phyloP scores from a whole-genome alignment of 1,140 invertebrate genomes.

The Eupeodes corollae region DNA sequence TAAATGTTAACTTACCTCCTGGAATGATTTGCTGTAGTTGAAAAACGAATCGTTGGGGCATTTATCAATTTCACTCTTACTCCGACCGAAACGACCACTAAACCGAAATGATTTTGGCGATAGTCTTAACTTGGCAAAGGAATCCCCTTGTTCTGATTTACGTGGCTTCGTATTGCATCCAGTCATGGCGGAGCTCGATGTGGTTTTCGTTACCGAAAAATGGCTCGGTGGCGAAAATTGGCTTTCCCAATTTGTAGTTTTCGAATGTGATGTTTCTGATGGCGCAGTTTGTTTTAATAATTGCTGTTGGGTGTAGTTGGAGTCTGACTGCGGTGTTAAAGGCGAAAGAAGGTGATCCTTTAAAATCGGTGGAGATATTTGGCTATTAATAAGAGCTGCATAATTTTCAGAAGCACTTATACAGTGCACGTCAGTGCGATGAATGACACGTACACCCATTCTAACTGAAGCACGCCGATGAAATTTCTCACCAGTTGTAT shows the following conservation, averaged over 20 bases:
- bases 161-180: constrained; percentile 8
- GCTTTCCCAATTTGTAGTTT: not conserved
- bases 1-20: constrained; percentile 23
- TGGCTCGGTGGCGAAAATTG: not conserved
- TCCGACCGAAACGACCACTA: constrained; percentile 32
- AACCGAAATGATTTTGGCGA: constrained; percentile 34
- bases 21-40: constrained; percentile 35
- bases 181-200: not conserved
- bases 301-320: not conserved
- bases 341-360: constrained; percentile 11
- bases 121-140: constrained; percentile 28
- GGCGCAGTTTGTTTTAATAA: not conserved
- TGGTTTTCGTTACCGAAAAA: not conserved
- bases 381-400: constrained; percentile 22
- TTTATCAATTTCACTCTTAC: constrained; percentile 33
- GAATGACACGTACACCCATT: constrained; percentile 33
- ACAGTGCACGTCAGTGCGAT: constrained; percentile 29
- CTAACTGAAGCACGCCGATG: constrained; percentile 32
- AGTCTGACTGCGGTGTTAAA: not conserved
- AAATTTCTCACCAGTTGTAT: constrained; percentile 34
- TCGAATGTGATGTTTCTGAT: not conserved
- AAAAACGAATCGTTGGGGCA: constrained; percentile 30
- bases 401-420: constrained; percentile 17
- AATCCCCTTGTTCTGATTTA: constrained; percentile 33
- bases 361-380: constrained; percentile 17